A percentile compares a stretch with the other conserved stretches of the same genome.
These are phyloP conservation scores for Leptodactylus fuscus DNA, from an alignment of 2,113 vertebrate genomes.

Conservation along the genomic window DNA sequence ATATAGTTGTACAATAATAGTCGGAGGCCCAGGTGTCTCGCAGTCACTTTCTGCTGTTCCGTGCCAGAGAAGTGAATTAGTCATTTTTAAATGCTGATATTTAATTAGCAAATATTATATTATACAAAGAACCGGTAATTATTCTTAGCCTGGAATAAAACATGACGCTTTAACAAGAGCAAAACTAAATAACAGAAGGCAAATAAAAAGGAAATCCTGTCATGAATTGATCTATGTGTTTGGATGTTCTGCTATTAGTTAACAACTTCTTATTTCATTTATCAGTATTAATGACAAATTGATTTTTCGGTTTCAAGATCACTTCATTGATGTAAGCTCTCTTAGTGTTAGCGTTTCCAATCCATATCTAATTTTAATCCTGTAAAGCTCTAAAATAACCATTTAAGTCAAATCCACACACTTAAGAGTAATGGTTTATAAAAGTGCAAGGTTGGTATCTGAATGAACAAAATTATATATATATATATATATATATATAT, in stretches of 20 bases:
- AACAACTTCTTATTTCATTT: conserved; percentile 22
- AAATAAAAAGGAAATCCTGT: conserved; percentile 60
- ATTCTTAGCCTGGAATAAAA: conserved; percentile 77
- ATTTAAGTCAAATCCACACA: neutral
- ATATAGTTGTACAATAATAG: neutral
- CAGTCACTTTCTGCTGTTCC: neutral
- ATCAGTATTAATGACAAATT: conserved; percentile 19
- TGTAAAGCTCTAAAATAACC: neutral
- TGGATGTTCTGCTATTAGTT: neutral
- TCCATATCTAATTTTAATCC: neutral
- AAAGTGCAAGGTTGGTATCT: neutral
- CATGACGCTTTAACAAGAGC: conserved; percentile 75
- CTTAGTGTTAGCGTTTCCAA: neutral
- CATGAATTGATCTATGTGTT: conserved; percentile 8
- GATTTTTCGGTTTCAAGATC: neutral
- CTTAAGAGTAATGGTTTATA: neutral
- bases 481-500: too few species aligned
- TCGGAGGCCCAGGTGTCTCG: neutral
- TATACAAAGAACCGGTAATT: conserved; percentile 74
- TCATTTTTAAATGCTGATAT: conserved; percentile 83
- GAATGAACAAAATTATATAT: too few species aligned
- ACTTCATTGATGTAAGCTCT: conserved; percentile 16
- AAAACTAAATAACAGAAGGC: conserved; percentile 74
- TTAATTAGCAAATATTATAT: conserved; percentile 78
- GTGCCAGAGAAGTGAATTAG: conserved; percentile 69